A percentile compares a stretch with the other conserved stretches of the same genome.
phyloP scores from a whole-genome alignment of 2,113 vertebrate species.

The Hoplias malabaricus region DNA sequence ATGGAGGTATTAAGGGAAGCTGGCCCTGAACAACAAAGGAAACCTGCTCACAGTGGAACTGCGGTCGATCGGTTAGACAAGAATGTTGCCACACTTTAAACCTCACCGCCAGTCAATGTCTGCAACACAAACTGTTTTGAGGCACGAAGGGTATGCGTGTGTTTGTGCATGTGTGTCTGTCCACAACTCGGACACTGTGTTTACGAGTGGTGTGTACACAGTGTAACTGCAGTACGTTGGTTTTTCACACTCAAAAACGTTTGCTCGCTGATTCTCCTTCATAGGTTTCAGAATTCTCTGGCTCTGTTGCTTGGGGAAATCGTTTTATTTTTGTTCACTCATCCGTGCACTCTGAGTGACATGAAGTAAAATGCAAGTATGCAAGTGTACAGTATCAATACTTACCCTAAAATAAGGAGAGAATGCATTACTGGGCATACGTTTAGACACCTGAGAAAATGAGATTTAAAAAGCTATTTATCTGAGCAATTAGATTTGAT shows the following conservation, averaged over 20 bases:
- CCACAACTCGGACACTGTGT: no score
- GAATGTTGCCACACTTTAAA: constrained; percentile 29
- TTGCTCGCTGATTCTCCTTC: not conserved
- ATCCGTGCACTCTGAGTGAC: no score
- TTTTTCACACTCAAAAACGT: not conserved
- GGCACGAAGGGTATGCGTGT: not conserved
- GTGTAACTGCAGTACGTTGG: not conserved
- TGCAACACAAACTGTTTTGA: not conserved
- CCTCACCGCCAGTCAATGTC: constrained; percentile 8
- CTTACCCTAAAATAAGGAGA: no score
- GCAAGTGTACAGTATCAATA: no score
- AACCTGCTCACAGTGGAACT: constrained; percentile 12
- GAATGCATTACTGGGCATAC: no score
- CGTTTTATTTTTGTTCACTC: not conserved
- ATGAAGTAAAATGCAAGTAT: no score
- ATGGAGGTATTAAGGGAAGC: constrained; percentile 3
- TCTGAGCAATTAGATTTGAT: no score
- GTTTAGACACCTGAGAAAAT: no score
- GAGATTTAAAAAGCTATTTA: no score
- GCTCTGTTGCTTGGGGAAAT: not conserved
- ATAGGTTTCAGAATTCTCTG: not conserved
- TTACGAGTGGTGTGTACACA: not conserved
- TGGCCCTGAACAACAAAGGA: not conserved
- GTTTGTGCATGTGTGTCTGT: not conserved
- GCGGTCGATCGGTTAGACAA: constrained; percentile 27